phyloP scores from a whole-genome alignment of 2,797 vertebrate genomes.

The Zonotrichia albicollis region DNA sequence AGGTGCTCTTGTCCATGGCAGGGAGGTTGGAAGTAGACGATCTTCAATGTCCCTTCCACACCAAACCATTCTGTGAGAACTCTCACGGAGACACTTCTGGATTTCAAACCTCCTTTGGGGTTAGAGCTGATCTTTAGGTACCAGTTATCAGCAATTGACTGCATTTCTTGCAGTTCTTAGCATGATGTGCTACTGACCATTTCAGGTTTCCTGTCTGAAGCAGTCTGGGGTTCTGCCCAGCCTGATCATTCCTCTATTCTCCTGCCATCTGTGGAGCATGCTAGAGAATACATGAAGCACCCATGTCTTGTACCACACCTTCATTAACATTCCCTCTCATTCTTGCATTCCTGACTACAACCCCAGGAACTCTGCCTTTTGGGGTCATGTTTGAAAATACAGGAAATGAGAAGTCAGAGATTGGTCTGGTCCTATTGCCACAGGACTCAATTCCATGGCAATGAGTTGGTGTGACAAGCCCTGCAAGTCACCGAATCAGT shows the following conservation, averaged over 20 bases:
- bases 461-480: neutral
- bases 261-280: neutral
- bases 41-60: neutral
- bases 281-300: neutral
- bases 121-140: neutral
- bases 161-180: neutral
- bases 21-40: neutral
- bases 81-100: neutral
- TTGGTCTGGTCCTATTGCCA: neutral
- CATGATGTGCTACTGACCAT: neutral
- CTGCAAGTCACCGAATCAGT: neutral
- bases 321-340: neutral
- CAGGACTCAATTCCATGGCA: neutral
- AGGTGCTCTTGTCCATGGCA: neutral
- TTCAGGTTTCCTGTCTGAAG: neutral
- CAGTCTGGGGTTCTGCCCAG: neutral
- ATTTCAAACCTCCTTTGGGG: neutral
- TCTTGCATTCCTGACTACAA: neutral
- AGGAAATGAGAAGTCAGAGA: neutral
- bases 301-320: neutral
- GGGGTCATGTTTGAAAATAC: neutral
- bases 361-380: neutral
- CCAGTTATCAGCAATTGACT: neutral
- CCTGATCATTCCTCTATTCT: neutral
- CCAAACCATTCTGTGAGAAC: neutral